These are phyloP conservation scores for Ennomos erosarius DNA, from an alignment of 2,888 invertebrate species.

Conservation along the genomic window DNA sequence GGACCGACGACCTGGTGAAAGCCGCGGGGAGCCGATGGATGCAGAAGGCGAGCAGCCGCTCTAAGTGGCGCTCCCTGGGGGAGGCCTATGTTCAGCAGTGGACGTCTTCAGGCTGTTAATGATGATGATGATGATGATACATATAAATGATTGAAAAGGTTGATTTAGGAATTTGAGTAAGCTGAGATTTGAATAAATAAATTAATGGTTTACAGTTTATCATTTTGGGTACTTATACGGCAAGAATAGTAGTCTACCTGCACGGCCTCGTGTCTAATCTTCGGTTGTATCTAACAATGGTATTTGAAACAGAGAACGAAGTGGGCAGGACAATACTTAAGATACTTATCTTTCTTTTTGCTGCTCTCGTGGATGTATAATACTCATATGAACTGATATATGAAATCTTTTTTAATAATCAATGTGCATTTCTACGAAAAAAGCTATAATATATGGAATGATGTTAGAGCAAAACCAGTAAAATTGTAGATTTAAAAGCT, in stretches of 20 bases:
- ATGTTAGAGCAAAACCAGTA: not conserved
- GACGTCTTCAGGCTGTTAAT: too few relatives aligned
- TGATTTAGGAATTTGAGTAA: not conserved
- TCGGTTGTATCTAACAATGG: conserved; percentile 67
- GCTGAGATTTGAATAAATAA: conserved; percentile 4
- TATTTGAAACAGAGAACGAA: conserved; percentile 50
- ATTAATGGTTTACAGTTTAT: conserved; percentile 19
- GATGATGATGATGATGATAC: too few relatives aligned
- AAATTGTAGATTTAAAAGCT: conserved; percentile 28
- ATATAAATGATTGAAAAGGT: not conserved
- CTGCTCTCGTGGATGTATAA: conserved; percentile 17
- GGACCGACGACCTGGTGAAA: too few relatives aligned
- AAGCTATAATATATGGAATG: too few relatives aligned
- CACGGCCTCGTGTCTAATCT: conserved; percentile 57
- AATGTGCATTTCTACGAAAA: too few relatives aligned
- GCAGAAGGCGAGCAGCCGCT: too few relatives aligned
- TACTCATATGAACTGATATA: too few relatives aligned
- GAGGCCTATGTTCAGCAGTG: too few relatives aligned
- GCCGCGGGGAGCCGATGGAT: too few relatives aligned
- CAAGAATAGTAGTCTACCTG: conserved; percentile 53
- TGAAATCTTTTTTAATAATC: too few relatives aligned
- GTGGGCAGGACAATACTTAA: conserved; percentile 40
- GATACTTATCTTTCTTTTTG: conserved; percentile 40
- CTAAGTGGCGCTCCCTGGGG: too few relatives aligned
- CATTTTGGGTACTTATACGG: conserved; percentile 39